Base-by-base conservation (phyloP, 2,113 vertebrate genomes). In the Heterocephalus glaber region DNA sequence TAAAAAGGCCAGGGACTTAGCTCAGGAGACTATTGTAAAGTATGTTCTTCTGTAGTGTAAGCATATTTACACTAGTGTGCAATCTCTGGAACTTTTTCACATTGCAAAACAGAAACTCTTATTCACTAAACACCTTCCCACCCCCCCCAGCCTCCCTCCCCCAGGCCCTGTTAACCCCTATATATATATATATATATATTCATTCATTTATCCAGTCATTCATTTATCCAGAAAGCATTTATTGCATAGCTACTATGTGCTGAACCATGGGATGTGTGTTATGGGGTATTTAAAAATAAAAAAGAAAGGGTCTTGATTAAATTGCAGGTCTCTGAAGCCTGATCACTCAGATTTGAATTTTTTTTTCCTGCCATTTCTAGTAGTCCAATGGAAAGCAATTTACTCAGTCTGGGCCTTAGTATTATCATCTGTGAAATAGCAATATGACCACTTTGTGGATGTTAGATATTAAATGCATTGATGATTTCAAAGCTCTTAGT, bases 401-500 rank as follows among this genome's bases (percentile, higher is more conserved):
- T 77, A 56, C 52, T 22, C 63, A 60, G 20, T 56, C 28, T 72
- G 54, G 30, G 20, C 5, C n/a, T 90, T 54, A 14, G 68, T 56
- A 54, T 95, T 47, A 33, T 76, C 10, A 38, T 22, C 70, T 90
- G 52, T 93, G 28, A 90, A 90, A 82, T 90, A 22, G 28, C 49
- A 89, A 38, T 63, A 19, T 85, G 13, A 65, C 54, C 76, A 87
- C 41, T 77, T 92, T 58, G 61, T 70, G 38, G 19, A 35, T 83
- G 52, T 33, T 68, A 92, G 20, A 77, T 84, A 83, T 44, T 81
- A 91, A 84, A 72, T 24, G 7, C 63, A 66, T 8, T 47, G 70
- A 93, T 38, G 9, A 61, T 91, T 84, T 88, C 26, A 88, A 91
- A 80, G 44, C 26, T 90, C 87, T 70, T 84, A 80, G 22, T 90